Evolutionary conservation across 2,888 invertebrate species (phyloP).

Genomic region (Andrena fulva): DNA sequence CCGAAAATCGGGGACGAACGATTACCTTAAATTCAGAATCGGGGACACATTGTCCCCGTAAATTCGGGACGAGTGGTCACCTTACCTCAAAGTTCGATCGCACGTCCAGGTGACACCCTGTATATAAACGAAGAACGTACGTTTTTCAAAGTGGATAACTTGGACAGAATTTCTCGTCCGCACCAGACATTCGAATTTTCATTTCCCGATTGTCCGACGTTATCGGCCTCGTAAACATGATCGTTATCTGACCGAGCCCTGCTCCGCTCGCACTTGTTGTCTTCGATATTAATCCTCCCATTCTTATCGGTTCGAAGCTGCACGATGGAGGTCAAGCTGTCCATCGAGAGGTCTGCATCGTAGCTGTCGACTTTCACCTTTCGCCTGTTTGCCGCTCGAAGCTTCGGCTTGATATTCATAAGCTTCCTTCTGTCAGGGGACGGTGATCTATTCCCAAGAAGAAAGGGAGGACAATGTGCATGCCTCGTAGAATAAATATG

Average conservation of each 20-base stretch:
- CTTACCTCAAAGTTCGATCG: neutral
- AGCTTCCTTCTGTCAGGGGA: constrained; percentile 79
- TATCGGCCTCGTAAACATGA: constrained; percentile 34
- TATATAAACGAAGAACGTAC: constrained; percentile 67
- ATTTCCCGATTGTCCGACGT: constrained; percentile 41
- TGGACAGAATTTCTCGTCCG: constrained; percentile 80
- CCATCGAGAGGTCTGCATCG: constrained; percentile 82
- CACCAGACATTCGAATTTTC: constrained; percentile 77
- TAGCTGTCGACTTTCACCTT: constrained; percentile 77
- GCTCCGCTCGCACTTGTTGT: constrained; percentile 72
- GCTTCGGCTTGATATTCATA: constrained; percentile 74
- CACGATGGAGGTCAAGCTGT: constrained; percentile 83
- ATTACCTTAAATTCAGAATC: too few relatives aligned
- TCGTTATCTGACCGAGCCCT: constrained; percentile 15
- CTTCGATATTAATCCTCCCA: constrained; percentile 84
- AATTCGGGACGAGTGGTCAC: neutral
- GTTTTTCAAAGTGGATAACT: constrained; percentile 79
- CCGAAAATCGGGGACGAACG: too few relatives aligned
- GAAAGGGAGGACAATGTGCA: neutral
- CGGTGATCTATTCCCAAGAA: constrained; percentile 74
- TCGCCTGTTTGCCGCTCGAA: constrained; percentile 65
- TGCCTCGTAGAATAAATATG: neutral
- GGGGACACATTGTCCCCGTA: too few relatives aligned
- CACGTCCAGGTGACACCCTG: neutral
- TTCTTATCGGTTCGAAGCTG: constrained; percentile 86